Percentiles rank a stretch among this genome's conserved stretches.
Evolutionary conservation across 2,797 vertebrate genomes (phyloP).

Genomic region (Huso huso): DNA sequence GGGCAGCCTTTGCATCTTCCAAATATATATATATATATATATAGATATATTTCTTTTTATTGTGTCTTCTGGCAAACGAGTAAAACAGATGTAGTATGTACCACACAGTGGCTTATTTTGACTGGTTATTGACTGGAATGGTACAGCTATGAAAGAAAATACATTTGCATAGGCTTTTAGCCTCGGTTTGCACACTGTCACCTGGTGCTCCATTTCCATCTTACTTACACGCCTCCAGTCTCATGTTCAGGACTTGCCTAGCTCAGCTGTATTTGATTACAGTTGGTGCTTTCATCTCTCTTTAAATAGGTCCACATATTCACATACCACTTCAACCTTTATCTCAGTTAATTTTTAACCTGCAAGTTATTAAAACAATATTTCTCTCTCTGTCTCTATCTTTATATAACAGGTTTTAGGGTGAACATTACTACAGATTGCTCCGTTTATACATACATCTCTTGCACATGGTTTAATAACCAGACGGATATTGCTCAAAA

Average conservation of each 20-base stretch:
- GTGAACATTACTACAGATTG: no score
- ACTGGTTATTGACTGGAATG: no score
- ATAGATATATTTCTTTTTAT: background rate
- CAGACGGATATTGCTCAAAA: background rate
- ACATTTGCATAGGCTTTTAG: no score
- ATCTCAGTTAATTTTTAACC: background rate
- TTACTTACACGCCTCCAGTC: constrained; percentile 35
- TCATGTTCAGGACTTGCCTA: constrained; percentile 28
- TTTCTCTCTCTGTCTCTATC: constrained; percentile 24
- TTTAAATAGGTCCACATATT: background rate
- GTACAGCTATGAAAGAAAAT: no score
- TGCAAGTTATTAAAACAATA: background rate
- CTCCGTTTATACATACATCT: background rate
- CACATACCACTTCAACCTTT: background rate
- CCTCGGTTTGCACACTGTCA: no score
- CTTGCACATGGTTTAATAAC: background rate
- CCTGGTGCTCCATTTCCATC: constrained; percentile 2
- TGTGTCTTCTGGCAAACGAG: background rate
- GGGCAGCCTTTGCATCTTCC: no score
- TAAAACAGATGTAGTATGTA: no score
- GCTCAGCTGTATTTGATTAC: constrained; percentile 13
- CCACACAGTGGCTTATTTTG: no score
- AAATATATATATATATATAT: background rate
- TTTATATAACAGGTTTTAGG: constrained; percentile 13
- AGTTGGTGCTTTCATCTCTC: constrained; percentile 11